Conservation (phyloP, 2,888 invertebrate genomes). For the Camptogramma bilineatum region DNA sequence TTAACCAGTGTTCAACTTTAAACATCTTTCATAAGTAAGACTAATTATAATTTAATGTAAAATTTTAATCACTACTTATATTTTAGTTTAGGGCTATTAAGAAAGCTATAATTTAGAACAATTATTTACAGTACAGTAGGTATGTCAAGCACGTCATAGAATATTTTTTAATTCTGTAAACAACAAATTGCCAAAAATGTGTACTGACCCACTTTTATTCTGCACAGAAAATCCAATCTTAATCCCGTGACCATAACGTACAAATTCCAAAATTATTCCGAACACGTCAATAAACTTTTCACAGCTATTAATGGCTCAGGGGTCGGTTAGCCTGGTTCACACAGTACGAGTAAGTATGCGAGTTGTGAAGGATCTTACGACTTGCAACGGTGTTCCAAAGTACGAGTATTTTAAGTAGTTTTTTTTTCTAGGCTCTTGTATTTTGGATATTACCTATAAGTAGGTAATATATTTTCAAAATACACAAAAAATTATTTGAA, state of each 20-base stretch:
- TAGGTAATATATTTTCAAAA: no score
- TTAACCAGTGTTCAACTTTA: no score
- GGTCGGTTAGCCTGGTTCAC: conserved; percentile 20
- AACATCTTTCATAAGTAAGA: no score
- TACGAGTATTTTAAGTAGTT: not conserved
- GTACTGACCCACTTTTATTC: conserved; percentile 22
- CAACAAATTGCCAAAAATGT: conserved; percentile 25
- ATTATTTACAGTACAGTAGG: not conserved
- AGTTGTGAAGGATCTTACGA: not conserved
- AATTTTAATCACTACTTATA: no score
- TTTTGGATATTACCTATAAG: no score
- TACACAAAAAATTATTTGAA: no score
- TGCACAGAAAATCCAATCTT: conserved; percentile 18
- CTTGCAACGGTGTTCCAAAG: not conserved
- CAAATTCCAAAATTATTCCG: conserved; percentile 30
- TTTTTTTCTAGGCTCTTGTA: no score
- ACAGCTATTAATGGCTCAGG: conserved; percentile 38
- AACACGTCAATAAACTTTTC: conserved; percentile 37
- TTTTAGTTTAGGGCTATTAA: no score
- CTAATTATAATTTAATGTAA: no score
- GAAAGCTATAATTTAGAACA: no score
- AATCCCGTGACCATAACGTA: conserved; percentile 21
- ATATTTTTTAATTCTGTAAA: conserved; percentile 12
- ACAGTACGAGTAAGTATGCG: not conserved
- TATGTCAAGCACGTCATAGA: not conserved